Base-by-base conservation (phyloP, 64 coral and sea anemone genomes). In the Pocillopora verrucosa region DNA sequence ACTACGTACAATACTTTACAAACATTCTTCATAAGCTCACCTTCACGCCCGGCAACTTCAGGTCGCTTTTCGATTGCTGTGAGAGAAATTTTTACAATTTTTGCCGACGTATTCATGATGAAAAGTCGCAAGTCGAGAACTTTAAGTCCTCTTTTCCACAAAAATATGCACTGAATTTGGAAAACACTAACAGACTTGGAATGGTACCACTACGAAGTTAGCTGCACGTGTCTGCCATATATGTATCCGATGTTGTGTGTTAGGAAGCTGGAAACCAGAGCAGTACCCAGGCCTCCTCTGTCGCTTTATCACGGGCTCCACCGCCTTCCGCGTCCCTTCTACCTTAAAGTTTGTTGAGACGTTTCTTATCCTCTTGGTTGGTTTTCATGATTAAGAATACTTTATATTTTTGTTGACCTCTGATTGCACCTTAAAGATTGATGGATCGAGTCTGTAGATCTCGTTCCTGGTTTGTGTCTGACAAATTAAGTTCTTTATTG, bases 211-310 rank as follows among this genome's bases (percentile, higher is more conserved):
- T 20, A 13, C 10, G 20, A 5, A 20, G 14, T 22, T 12, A 26
- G 63, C 65, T 82, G 79, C 79, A 82, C 79, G 79, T 82, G 61
- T 41, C 79, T 30, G 34, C 60, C 59, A 82, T n/a, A 15, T 82
- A 65, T 82, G 63, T 34, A 7, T 59, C 5, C 56, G 56, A 13
- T 5, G 36, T 0, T n/a, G 45, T 67, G n/a, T 2, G 73, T 14
- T 73, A 4, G 77, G 56, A 59, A 1, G n/a, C 57, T 79, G 77
- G 77, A 59, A 79, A 79, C 75, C 22, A 70, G 67, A 70, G 19
- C 25, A 69, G 61, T 63, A 13, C 61, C 1, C 61, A 63, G 61
- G 16, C 11, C 16, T 17, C 61, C 12, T 15, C 61, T 13, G 61
- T 63, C 13, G 16, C 61, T 51, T 4, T 7, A 51, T 51, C 7